Conservation (phyloP, 2,797 vertebrate species). For the Melanotaenia maccullochi region DNA sequence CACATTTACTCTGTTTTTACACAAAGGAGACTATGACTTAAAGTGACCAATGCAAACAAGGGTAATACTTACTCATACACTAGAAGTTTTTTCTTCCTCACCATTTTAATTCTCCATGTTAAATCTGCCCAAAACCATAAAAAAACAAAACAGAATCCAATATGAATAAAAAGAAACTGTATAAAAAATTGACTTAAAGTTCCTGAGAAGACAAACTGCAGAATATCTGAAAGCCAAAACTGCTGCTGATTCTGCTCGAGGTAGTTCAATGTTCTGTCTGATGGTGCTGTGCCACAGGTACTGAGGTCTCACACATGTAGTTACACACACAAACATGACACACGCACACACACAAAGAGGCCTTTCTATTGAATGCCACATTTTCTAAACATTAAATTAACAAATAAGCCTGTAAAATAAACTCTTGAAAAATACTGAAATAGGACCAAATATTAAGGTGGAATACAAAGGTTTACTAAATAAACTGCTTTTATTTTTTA, state of each 20-base stretch:
- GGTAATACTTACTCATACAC: slow-evolving; percentile 78
- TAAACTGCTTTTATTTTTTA: no score
- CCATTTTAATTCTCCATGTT: slow-evolving; percentile 81
- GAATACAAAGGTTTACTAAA: neutral
- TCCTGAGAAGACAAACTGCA: slow-evolving; percentile 21
- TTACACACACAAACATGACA: slow-evolving; percentile 1
- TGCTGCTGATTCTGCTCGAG: slow-evolving; percentile 49
- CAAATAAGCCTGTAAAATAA: neutral
- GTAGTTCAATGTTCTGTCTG: slow-evolving; percentile 65
- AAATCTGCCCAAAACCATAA: slow-evolving; percentile 52
- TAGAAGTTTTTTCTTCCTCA: slow-evolving; percentile 79
- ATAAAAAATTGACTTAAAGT: slow-evolving; percentile 7
- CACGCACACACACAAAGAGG: neutral
- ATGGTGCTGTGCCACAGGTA: slow-evolving; percentile 47
- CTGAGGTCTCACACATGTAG: slow-evolving; percentile 37
- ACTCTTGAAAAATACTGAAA: neutral
- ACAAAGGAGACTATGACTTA: neutral
- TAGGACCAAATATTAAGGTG: neutral
- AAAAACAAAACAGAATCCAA: slow-evolving; percentile 24
- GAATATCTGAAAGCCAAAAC: slow-evolving; percentile 46
- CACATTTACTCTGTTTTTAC: neutral
- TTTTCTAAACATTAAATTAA: neutral
- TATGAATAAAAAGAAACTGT: slow-evolving; percentile 26
- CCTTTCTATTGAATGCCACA: neutral
- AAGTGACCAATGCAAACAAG: neutral